phyloP scores from a whole-genome alignment of 1,140 invertebrate genomes.

The Neodiprion fabricii region DNA sequence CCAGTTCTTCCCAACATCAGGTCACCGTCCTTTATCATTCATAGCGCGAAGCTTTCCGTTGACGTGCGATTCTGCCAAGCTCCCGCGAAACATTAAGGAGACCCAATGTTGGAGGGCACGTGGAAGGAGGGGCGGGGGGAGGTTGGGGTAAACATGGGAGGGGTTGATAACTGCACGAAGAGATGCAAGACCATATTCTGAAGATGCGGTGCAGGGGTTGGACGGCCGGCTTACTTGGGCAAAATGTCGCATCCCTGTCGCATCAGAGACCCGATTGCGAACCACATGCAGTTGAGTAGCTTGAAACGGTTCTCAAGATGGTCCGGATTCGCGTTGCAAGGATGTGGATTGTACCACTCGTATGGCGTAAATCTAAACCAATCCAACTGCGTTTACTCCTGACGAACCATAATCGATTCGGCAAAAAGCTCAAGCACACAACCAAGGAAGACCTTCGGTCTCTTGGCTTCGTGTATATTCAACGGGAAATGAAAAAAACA shows the following conservation, averaged over 20 bases:
- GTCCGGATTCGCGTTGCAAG: slow-evolving; percentile 79
- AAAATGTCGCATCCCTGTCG: slow-evolving; percentile 91
- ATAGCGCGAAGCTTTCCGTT: not conserved
- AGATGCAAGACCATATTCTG: slow-evolving; percentile 1
- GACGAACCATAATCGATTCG: no score
- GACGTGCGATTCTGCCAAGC: not conserved
- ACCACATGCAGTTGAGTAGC: slow-evolving; percentile 93
- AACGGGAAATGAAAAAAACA: not conserved
- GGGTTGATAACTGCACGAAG: slow-evolving; percentile 7
- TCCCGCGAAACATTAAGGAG: not conserved
- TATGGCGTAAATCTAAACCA: slow-evolving; percentile 85
- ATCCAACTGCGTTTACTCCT: slow-evolving; percentile 34
- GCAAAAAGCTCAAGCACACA: no score
- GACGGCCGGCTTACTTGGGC: slow-evolving; percentile 77
- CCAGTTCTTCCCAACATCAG: no score
- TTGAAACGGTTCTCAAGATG: slow-evolving; percentile 91
- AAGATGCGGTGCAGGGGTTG: not conserved
- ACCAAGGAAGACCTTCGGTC: no score
- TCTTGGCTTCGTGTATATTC: no score
- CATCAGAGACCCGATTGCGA: slow-evolving; percentile 93
- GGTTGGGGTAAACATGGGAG: slow-evolving; percentile 4
- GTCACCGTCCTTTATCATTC: no score
- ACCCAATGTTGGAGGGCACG: no score
- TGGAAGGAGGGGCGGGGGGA: no score
- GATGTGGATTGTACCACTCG: slow-evolving; percentile 90